Conservation (phyloP, 2,797 vertebrate species). For the Amniataba percoides region DNA sequence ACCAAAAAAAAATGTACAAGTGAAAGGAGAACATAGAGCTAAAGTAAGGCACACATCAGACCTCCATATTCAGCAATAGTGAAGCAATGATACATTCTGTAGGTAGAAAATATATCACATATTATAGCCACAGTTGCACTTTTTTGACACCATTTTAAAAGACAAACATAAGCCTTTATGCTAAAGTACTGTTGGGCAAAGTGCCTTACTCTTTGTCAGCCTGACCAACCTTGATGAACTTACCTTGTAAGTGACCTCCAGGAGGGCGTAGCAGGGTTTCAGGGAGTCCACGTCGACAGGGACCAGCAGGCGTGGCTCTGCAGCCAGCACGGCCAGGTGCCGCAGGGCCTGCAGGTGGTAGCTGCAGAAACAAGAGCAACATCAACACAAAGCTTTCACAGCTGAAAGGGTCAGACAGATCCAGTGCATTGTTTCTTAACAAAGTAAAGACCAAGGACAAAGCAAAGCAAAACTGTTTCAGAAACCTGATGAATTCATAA, state of each 20-base stretch:
- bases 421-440: background rate
- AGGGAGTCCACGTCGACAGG: conserved; percentile 96
- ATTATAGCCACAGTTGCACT: too few relatives aligned
- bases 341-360: conserved; percentile 98
- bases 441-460: background rate
- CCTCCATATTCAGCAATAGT: background rate
- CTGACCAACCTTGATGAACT: background rate
- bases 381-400: conserved; percentile 2
- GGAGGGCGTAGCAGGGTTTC: conserved; percentile 93
- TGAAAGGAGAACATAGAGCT: background rate
- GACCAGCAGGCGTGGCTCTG: conserved; percentile 94
- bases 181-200: background rate
- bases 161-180: background rate
- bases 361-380: conserved; percentile 73
- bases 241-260: conserved; percentile 97
- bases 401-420: background rate
- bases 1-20: background rate
- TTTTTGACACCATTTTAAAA: too few relatives aligned
- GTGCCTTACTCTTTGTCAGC: background rate
- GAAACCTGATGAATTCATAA: too few relatives aligned
- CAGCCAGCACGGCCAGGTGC: conserved; percentile 94
- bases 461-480: too few relatives aligned
- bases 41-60: background rate
- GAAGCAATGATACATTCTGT: background rate
- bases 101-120: background rate